Evolutionary conservation across 2,888 invertebrate genomes (phyloP), one percentile per base, ranked within the genome.

Genomic region (Ichneumoninae sp.): DNA sequence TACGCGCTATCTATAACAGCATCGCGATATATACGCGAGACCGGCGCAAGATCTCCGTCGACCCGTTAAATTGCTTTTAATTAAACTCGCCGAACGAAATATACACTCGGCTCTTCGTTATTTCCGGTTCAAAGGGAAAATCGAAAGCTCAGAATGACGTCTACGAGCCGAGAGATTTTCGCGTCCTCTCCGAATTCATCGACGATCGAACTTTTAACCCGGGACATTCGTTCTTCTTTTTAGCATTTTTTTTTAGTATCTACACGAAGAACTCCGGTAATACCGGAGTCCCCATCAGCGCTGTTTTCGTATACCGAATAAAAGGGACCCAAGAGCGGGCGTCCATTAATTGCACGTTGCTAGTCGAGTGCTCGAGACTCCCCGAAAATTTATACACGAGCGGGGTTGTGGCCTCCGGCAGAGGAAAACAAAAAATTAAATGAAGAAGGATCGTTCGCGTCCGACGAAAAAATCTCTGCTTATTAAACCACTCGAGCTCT

Each of bases 351-450:
- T 79, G 54, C 66, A 85, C 81, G 70, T 75, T 82, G 70, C 70
- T 84, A 70, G 69, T 44, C 69, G 74, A 40, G 66, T 44, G 57
- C 47, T 40, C 66, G 65, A 19, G 50, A 22, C 36, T 65, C 40
- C n/a, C 47, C 65, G 63, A 81, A 81, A 81, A 81, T 77, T 80
- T 83, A 81, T 83, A 83, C 76, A 77, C 78, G 13, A 74, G 78
- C 65, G 54, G 57, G 44, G 50, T 66, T 33, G 26, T 16, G 30
- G 69, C 57, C 22, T 50, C 40, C 6, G n/a, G 54, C 44, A n/a
- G 30, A 65, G 19, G 10, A 22, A 65, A 65, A 47, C 50, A 79
- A 78, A 63, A 69, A 68, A 33, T 68, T 65, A 13, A 60, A 40
- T 22, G 7, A 57, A 57, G 33, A 22, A 74, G 22, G 68, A 57